Percentiles rank a stretch among this genome's conserved stretches.
phyloP scores from a whole-genome alignment of 2,888 invertebrate genomes.

The Drosophila bunnanda region DNA sequence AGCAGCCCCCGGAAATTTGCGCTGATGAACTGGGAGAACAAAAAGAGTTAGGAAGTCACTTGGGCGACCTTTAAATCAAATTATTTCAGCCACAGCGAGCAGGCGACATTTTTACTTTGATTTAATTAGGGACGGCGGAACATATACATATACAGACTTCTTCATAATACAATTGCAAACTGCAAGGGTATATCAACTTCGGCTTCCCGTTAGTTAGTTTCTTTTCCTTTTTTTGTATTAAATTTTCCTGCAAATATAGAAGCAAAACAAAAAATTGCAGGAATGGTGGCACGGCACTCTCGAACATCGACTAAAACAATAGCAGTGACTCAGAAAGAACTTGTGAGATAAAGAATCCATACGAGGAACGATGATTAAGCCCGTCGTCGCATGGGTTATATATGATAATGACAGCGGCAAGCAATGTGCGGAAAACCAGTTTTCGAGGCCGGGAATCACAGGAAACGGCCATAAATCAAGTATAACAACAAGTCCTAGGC shows the following conservation, averaged over 20 bases:
- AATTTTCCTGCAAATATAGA: not conserved
- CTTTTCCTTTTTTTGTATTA: not conserved
- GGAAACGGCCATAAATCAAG: constrained; percentile 35
- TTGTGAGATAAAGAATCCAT: constrained; percentile 22
- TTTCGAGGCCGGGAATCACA: constrained; percentile 8
- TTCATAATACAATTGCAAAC: too few species aligned
- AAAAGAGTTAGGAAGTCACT: constrained; percentile 34
- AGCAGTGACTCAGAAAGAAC: constrained; percentile 29
- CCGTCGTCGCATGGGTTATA: not conserved
- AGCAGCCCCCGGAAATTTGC: constrained; percentile 28
- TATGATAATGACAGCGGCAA: constrained; percentile 19
- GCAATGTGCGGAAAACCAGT: constrained; percentile 23
- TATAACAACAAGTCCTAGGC: constrained; percentile 41
- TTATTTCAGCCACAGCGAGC: constrained; percentile 26
- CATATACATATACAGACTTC: not conserved
- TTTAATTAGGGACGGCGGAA: constrained; percentile 8
- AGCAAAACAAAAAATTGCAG: not conserved
- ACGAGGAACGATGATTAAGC: constrained; percentile 29
- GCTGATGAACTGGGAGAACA: constrained; percentile 44
- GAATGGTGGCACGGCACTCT: not conserved
- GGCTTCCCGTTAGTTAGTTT: too few species aligned
- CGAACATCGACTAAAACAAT: not conserved
- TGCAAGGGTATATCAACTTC: too few species aligned
- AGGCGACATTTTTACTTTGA: constrained; percentile 17
- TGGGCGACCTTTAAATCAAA: constrained; percentile 33